Evolutionary conservation across 2,797 vertebrate species (phyloP).

Genomic region (Pseudopleuronectes americanus): DNA sequence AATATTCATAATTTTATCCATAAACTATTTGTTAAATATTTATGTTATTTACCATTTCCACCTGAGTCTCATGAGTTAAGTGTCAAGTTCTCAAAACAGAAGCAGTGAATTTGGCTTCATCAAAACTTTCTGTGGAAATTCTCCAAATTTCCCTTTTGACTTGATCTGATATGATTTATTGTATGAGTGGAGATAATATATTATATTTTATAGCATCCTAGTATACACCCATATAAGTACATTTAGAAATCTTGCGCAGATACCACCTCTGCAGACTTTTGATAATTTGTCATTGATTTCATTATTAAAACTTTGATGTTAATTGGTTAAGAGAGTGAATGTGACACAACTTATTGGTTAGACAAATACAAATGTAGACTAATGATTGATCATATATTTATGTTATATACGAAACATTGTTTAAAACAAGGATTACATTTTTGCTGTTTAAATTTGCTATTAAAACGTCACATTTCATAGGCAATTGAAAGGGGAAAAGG

Average conservation of each 20-base stretch:
- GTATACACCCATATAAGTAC: too few relatives aligned
- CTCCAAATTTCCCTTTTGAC: neutral
- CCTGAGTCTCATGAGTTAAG: neutral
- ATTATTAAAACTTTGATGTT: conserved; percentile 10
- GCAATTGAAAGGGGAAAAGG: too few relatives aligned
- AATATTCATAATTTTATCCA: neutral
- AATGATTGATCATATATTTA: neutral
- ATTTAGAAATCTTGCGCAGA: too few relatives aligned
- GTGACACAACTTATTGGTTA: neutral
- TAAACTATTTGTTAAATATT: neutral
- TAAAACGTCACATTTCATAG: neutral
- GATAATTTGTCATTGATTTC: neutral
- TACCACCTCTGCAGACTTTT: neutral
- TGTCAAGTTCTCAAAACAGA: conserved; percentile 5
- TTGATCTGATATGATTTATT: neutral
- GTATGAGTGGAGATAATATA: too few relatives aligned
- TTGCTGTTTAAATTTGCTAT: neutral
- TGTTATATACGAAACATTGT: neutral
- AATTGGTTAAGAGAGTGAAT: neutral
- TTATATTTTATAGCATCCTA: too few relatives aligned
- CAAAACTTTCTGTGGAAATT: neutral
- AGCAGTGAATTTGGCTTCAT: conserved; percentile 4
- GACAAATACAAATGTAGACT: neutral
- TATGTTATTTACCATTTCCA: neutral
- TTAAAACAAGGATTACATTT: neutral